phyloP scores from a whole-genome alignment of 2,113 vertebrate species.

The Dicrurus megarhynchus region DNA sequence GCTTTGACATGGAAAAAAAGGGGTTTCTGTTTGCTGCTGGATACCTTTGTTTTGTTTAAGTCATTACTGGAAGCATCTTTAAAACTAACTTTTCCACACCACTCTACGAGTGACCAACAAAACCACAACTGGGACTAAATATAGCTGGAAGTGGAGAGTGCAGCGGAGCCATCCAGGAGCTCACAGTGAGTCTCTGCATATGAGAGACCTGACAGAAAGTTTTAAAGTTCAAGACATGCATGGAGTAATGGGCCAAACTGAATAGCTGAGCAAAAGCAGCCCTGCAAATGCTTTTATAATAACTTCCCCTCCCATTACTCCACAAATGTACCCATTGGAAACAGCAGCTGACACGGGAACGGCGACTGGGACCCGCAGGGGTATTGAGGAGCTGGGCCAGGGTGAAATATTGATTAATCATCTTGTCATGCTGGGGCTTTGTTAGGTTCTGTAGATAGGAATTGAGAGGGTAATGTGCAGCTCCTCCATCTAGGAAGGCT shows the following conservation, averaged over 20 bases:
- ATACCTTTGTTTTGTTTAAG: not conserved
- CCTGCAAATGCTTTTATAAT: constrained; percentile 24
- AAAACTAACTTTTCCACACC: not conserved
- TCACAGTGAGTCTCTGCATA: not conserved
- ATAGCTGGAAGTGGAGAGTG: constrained; percentile 26
- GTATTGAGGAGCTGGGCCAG: not conserved
- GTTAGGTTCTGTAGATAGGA: not conserved
- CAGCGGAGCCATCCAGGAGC: not conserved
- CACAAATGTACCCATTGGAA: not conserved
- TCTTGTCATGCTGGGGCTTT: constrained; percentile 7
- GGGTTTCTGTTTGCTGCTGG: not conserved
- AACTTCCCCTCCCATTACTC: constrained; percentile 42
- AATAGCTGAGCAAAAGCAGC: constrained; percentile 49
- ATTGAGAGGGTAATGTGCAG: not conserved
- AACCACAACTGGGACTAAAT: constrained; percentile 27
- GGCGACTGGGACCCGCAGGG: not conserved
- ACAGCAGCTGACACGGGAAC: not conserved
- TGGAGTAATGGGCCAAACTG: constrained; percentile 40
- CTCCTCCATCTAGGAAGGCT: not conserved
- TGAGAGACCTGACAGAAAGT: constrained; percentile 40
- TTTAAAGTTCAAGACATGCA: constrained; percentile 52
- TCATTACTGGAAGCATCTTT: constrained; percentile 22
- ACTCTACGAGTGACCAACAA: not conserved
- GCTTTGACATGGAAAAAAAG: not conserved
- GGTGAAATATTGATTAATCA: constrained; percentile 45